Percentiles rank a stretch among this genome's conserved stretches.
These are phyloP conservation scores for Theocolax elegans DNA, from an alignment of 1,140 invertebrate species.

Conservation along the genomic window DNA sequence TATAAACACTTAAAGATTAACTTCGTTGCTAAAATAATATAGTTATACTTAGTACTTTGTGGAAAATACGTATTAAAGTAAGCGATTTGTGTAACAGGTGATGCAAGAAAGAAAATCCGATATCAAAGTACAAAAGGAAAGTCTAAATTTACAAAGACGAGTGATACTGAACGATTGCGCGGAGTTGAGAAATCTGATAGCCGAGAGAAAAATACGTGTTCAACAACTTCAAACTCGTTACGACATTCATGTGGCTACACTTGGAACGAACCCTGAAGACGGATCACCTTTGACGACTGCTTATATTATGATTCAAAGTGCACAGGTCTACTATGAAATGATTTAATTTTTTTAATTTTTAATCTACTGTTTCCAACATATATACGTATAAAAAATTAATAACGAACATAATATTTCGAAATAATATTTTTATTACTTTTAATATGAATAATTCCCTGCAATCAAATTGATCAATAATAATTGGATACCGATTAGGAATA, in stretches of 20 bases:
- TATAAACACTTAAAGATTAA: too few species aligned
- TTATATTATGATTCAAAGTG: conserved; percentile 76
- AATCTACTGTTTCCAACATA: too few species aligned
- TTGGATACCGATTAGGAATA: too few species aligned
- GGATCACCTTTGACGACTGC: conserved; percentile 72
- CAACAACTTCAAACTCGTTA: conserved; percentile 71
- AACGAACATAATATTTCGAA: too few species aligned
- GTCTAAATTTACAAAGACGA: conserved; percentile 70
- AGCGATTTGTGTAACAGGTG: conserved; percentile 59
- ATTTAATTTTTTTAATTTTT: too few species aligned
- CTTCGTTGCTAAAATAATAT: too few species aligned
- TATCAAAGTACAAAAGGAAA: conserved; percentile 71
- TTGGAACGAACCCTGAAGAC: conserved; percentile 68
- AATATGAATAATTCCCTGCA: too few species aligned
- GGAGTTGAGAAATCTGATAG: conserved; percentile 69
- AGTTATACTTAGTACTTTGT: too few species aligned
- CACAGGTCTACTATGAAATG: conserved; percentile 62
- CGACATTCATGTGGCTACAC: conserved; percentile 49
- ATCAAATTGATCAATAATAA: too few species aligned
- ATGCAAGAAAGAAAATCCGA: conserved; percentile 74
- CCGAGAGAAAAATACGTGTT: conserved; percentile 69
- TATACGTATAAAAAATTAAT: too few species aligned
- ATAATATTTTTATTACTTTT: too few species aligned
- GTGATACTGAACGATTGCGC: conserved; percentile 70
- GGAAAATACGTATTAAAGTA: too few species aligned